Evolutionary conservation across 2,888 invertebrate species (phyloP).

Genomic region (Copidosoma aretas): DNA sequence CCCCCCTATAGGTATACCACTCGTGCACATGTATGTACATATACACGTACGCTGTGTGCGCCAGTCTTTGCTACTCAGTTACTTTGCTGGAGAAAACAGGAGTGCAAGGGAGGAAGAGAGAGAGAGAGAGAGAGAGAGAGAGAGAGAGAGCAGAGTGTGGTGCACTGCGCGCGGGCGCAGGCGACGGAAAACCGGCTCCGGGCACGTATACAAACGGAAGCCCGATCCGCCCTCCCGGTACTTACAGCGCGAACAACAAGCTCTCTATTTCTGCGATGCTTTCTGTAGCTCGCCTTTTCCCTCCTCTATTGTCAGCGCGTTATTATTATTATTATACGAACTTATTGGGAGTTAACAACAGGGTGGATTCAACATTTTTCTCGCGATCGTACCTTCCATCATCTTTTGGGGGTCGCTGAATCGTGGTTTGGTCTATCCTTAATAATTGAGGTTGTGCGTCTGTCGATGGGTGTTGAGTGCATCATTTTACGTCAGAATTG

Average conservation of each 20-base stretch:
- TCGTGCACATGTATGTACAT: neutral
- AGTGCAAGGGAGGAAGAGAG: neutral
- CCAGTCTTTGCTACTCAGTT: neutral
- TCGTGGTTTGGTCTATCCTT: too few species aligned
- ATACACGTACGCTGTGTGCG: conserved; percentile 17
- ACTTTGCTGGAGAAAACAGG: neutral
- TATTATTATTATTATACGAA: too few species aligned
- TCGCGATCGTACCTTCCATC: too few species aligned
- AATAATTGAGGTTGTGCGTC: too few species aligned
- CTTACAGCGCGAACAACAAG: conserved; percentile 8
- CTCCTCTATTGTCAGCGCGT: too few species aligned
- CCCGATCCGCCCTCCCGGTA: conserved; percentile 6
- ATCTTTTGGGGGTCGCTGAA: too few species aligned
- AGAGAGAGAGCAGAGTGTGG: too few species aligned
- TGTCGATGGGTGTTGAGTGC: too few species aligned
- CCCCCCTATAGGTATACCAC: neutral
- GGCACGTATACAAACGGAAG: conserved; percentile 28
- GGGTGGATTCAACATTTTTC: too few species aligned
- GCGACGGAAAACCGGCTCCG: conserved; percentile 29
- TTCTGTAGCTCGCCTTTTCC: too few species aligned
- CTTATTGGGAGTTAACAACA: too few species aligned
- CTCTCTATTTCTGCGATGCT: neutral
- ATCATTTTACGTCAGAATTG: too few species aligned
- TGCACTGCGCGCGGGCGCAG: neutral
- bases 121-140: conserved; percentile 15